Evolutionary conservation across 2,888 invertebrate genomes (phyloP), one percentile per base, ranked within the genome.

Genomic region (Eupithecia insigniata): DNA sequence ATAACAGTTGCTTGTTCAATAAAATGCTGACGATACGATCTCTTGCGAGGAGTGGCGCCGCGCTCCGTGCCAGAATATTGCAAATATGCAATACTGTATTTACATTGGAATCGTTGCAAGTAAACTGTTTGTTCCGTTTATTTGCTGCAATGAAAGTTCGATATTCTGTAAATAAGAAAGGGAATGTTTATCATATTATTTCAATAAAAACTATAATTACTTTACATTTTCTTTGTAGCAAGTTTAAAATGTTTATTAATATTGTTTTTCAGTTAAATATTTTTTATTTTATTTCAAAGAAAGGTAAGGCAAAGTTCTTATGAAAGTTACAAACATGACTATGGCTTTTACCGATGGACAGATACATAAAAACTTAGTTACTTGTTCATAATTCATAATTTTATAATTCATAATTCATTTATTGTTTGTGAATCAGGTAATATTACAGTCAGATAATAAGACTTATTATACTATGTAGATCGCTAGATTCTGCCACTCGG

Each of bases 21-120:
- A 51, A 51, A 51, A n/a, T 51, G 51, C 10, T 10, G 2, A 22
- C n/a, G 46, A n/a, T 10, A 22, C 46, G 2, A 10, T 46, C 46
- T n/a, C 10, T 22, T 22, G 51, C 22, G n/a, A 10, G 51, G n/a
- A 51, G 12, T 8, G 22, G 51, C 51, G 51, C 51, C 51, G 51
- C 51, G 46, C 51, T n/a, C 51, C 51, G 51, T 22, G 46, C 46
- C n/a, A 46, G 46, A 22, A 22, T 51, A 12, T 51, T 10, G 51
- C 51, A 22, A 51, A 51, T 46, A 51, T 51, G 51, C 51, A 51
- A 51, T 51, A 10, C 46, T 46, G n/a, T 12, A 51, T 51, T 51
- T 51, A 51, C 22, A 51, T 51, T 46, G 46, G 46, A 46, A 46
- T 46, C 22, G 46, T n/a, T 51, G 51, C 51, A 51, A 22, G 51